phyloP scores from a whole-genome alignment of 2,797 vertebrate species.

The Gallinago nigripennis region DNA sequence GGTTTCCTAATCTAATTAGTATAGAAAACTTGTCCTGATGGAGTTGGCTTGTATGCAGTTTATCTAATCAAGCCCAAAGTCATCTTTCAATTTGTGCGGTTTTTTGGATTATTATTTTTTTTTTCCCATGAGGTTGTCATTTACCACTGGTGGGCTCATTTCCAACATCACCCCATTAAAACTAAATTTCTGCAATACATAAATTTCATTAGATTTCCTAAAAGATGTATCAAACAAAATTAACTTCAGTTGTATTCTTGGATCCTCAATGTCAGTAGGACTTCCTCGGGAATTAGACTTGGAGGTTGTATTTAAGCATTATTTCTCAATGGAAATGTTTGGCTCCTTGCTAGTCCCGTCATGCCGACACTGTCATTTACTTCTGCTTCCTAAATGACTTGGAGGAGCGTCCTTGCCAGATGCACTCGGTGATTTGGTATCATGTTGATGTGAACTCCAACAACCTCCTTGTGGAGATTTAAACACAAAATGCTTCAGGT shows the following conservation, averaged over 20 bases:
- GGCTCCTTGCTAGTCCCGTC: background rate
- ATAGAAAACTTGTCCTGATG: background rate
- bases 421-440: background rate
- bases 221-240: conserved; percentile 28
- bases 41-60: background rate
- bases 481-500: background rate
- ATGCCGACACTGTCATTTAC: background rate
- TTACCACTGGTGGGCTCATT: background rate
- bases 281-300: conserved; percentile 22
- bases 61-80: background rate
- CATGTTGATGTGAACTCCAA: background rate
- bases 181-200: background rate
- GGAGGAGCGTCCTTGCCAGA: background rate
- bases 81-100: background rate
- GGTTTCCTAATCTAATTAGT: conserved; percentile 13
- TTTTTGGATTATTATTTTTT: background rate
- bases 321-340: background rate
- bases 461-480: background rate
- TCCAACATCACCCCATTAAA: conserved; percentile 25
- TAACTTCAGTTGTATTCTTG: conserved; percentile 2
- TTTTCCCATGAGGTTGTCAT: background rate
- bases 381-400: background rate
- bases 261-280: background rate
- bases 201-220: conserved; percentile 26
- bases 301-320: background rate